A percentile compares a stretch with the other conserved stretches of the same genome.
Evolutionary conservation across 2,888 invertebrate genomes (phyloP).

Genomic region (Parnassius glacialis): DNA sequence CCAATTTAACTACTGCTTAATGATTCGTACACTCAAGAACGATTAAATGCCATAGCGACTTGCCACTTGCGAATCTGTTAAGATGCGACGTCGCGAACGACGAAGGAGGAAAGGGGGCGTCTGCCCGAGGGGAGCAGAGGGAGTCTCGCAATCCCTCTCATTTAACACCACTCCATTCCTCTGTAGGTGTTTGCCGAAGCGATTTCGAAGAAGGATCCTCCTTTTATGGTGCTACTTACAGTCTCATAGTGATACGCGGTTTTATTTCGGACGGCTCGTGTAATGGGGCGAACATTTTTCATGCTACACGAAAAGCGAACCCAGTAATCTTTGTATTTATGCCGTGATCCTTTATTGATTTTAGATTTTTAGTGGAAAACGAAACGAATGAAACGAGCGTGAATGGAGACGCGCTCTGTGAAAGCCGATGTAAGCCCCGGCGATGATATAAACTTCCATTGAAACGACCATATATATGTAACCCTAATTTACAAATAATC

Average conservation of each 20-base stretch:
- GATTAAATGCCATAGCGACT: slow-evolving; percentile 59
- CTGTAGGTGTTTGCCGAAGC: slow-evolving; percentile 80
- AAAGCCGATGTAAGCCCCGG: slow-evolving; percentile 74
- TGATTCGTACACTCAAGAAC: slow-evolving; percentile 51
- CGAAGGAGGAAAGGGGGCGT: slow-evolving; percentile 33
- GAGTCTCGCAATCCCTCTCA: slow-evolving; percentile 75
- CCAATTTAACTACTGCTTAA: slow-evolving; percentile 46
- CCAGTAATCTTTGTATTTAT: slow-evolving; percentile 80
- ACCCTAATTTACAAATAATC: slow-evolving; percentile 49
- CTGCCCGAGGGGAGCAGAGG: slow-evolving; percentile 39
- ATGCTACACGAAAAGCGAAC: slow-evolving; percentile 69
- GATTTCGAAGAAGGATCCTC: slow-evolving; percentile 72
- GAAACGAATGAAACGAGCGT: slow-evolving; percentile 76
- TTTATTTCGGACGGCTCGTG: slow-evolving; percentile 78
- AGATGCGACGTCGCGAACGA: slow-evolving; percentile 55
- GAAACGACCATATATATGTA: slow-evolving; percentile 62
- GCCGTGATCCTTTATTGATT: slow-evolving; percentile 80
- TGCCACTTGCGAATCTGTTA: slow-evolving; percentile 62
- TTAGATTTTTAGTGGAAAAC: slow-evolving; percentile 80
- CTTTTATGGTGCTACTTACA: slow-evolving; percentile 77
- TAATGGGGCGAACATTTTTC: slow-evolving; percentile 77
- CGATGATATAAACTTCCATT: slow-evolving; percentile 77
- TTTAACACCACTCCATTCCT: slow-evolving; percentile 77
- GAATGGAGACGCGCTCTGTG: slow-evolving; percentile 75
- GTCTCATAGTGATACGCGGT: slow-evolving; percentile 80